Evolutionary conservation across 35 echinoderm and acorn worm genomes (phyloP), one percentile per base, ranked within the genome.

Genomic region (Holothuria glaberrima): DNA sequence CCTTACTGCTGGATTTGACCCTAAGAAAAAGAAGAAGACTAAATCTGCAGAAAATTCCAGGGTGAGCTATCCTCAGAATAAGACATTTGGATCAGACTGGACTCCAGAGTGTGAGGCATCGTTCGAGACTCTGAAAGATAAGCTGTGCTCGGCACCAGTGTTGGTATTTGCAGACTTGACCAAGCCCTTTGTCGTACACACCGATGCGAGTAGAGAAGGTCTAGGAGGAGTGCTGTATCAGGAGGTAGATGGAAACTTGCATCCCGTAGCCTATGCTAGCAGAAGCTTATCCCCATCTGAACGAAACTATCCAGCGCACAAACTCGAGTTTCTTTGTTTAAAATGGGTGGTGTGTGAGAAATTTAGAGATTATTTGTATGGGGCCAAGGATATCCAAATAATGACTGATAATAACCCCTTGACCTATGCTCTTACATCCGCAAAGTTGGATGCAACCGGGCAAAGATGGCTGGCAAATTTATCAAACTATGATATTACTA

Each of bases 321-420:
- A 92, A 27, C 27, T 76, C 16, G 71, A 87, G 61, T 87, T 87
- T 48, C 48, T 88, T 16, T 45, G 76, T 41, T 41, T 89, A 13
- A 89, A 89, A 46, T 89, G 87, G 87, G 87, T 46, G 5, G 87
- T 89, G 14, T 52, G 64, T 48, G 66, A 69, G 1, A 82, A 91
- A 38, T 91, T 91, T 50, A 67, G 58, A 54, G 88, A 86, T 27
- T 91, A 94, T 10, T 35, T 91, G 12, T 86, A 89, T 48, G n/a
- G 30, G 64, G n/a, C 64, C 1, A 27, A 24, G 30, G 30, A 24
- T 6, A 27, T 68, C 64, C 50, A 54, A 68, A 31, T 68, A 24
- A 27, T 27, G 7, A 77, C 32, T 6, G 73, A 77, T 24, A 77
- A 77, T 34, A 69, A 69, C 66, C 66, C 21, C 16, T 9, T 69